Conservation (phyloP, 2,113 vertebrate species). For the Acinonyx jubatus region DNA sequence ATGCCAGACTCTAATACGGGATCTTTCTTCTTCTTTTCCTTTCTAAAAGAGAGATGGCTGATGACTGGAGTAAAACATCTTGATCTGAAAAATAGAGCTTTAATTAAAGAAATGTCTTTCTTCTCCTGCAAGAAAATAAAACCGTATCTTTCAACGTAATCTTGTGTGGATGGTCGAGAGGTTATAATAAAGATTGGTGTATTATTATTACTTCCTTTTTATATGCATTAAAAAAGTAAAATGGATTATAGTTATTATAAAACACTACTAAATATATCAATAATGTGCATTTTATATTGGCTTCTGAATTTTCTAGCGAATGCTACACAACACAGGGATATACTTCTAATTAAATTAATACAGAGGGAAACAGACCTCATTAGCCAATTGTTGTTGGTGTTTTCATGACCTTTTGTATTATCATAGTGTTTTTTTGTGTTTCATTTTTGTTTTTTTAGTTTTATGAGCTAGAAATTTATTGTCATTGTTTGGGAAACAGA, state of each 20-base stretch:
- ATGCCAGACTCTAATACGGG: not conserved
- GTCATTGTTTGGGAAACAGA: constrained; percentile 40
- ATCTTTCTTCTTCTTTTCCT: not conserved
- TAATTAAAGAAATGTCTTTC: not conserved
- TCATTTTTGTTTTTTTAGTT: not conserved
- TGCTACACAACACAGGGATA: not conserved
- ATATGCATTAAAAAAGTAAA: not conserved
- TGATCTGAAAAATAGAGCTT: constrained; percentile 40
- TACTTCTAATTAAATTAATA: constrained; percentile 11
- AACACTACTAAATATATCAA: not conserved
- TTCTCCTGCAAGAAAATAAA: constrained; percentile 36
- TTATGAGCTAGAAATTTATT: constrained; percentile 63
- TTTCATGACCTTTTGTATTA: constrained; percentile 68
- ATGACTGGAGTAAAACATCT: not conserved
- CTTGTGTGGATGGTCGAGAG: not conserved
- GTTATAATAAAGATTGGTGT: not conserved
- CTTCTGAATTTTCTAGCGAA: not conserved
- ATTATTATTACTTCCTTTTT: not conserved
- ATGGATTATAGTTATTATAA: not conserved
- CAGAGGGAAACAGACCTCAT: constrained; percentile 12
- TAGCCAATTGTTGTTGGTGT: constrained; percentile 52
- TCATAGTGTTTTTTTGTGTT: constrained; percentile 6
- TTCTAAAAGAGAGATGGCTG: not conserved
- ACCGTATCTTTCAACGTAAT: not conserved
- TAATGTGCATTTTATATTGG: not conserved